A percentile compares a stretch with the other conserved stretches of the same genome.
These are phyloP conservation scores for Stictonetta naevosa DNA, from an alignment of 2,113 vertebrate species.

Conservation along the genomic window DNA sequence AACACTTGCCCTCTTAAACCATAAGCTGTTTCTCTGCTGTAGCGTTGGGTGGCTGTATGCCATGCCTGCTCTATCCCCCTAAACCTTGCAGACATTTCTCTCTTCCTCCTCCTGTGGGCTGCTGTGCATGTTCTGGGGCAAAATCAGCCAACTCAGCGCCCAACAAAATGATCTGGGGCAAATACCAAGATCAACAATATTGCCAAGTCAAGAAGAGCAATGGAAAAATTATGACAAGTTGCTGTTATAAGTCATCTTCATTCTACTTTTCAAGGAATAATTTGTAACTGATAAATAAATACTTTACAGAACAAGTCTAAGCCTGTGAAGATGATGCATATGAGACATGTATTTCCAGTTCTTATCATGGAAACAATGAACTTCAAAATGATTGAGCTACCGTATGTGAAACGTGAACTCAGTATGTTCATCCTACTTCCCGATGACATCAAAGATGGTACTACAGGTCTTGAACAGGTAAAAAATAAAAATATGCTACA, in stretches of 20 bases:
- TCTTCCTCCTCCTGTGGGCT: not conserved
- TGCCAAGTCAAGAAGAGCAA: not conserved
- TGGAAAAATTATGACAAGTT: not conserved
- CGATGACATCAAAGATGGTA: conserved; percentile 60
- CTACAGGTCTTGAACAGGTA: conserved; percentile 86
- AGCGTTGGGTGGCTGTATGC: not conserved
- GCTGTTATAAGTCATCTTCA: not conserved
- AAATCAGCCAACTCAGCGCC: not conserved
- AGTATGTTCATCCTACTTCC: conserved; percentile 89
- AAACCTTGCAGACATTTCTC: not conserved
- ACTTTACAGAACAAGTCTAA: conserved; percentile 79
- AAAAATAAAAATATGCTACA: not conserved
- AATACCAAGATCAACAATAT: not conserved
- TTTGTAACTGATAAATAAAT: not conserved
- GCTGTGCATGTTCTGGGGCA: not conserved
- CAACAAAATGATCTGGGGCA: not conserved
- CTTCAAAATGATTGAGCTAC: conserved; percentile 82
- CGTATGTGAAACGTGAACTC: conserved; percentile 80
- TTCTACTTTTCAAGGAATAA: not conserved
- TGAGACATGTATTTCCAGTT: conserved; percentile 71
- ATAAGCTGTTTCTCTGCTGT: not conserved
- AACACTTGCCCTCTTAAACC: not conserved
- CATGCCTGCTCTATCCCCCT: not conserved
- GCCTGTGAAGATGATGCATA: conserved; percentile 83
- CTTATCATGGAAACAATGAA: conserved; percentile 67